Conservation (phyloP, 2,888 invertebrate species). For the Cerceris rybyensis region DNA sequence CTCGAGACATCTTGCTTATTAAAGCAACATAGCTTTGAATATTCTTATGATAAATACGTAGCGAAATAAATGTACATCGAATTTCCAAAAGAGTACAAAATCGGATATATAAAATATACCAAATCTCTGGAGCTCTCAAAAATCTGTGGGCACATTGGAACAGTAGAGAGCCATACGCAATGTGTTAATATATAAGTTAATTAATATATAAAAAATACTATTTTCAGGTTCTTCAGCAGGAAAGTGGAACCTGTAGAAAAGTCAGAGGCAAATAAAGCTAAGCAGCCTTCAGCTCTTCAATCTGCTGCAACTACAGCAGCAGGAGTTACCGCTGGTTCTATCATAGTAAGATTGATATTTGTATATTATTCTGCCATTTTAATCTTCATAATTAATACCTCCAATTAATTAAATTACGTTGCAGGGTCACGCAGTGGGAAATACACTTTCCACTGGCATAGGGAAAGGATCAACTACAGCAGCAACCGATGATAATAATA, state of each 20-base stretch:
- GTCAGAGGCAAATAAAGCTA: slow-evolving; percentile 3
- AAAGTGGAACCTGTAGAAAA: slow-evolving; percentile 11
- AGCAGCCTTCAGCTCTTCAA: slow-evolving; percentile 15
- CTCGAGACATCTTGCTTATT: too few relatives aligned
- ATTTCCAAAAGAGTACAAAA: too few relatives aligned
- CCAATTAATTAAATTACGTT: background rate
- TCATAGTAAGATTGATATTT: slow-evolving; percentile 84
- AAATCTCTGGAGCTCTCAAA: too few relatives aligned
- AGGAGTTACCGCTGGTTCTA: slow-evolving; percentile 97
- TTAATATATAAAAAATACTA: slow-evolving; percentile 3
- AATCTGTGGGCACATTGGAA: too few relatives aligned
- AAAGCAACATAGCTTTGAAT: too few relatives aligned
- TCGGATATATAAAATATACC: too few relatives aligned
- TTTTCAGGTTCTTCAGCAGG: slow-evolving; percentile 25
- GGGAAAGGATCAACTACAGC: background rate
- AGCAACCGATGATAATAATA: background rate
- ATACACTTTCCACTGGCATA: slow-evolving; percentile 1
- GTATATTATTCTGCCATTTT: background rate
- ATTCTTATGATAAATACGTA: too few relatives aligned
- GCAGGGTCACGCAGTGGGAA: slow-evolving; percentile 49
- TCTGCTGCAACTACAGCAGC: slow-evolving; percentile 90
- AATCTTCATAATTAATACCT: background rate
- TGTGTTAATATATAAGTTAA: background rate
- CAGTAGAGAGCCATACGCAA: too few relatives aligned
- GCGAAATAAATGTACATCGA: too few relatives aligned